Evolutionary conservation across 1,140 invertebrate species (phyloP), one percentile per base, ranked within the genome.

Genomic region (Lycorma delicatula): DNA sequence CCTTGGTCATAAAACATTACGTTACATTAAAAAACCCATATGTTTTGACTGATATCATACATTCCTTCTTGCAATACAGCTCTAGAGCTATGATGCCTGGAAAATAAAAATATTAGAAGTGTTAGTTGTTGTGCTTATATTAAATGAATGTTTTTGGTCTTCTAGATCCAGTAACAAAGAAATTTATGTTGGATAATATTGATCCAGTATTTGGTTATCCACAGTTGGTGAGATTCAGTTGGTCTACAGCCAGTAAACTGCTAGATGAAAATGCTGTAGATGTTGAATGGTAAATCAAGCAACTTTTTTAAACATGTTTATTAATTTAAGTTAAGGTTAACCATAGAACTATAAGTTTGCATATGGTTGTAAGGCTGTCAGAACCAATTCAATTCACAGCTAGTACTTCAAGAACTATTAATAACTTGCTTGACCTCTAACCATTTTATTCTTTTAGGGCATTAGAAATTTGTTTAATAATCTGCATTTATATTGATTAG

Each of bases 171-270:
- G 77, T 83, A 0, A 99, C 97, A 1, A 98, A 98, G 72, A 86
- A 85, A 54, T 99, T 97, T 76, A 76, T 99, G 36, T 68, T 75
- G 1, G 77, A 88, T 1, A 83, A 86, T 66, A 79, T 96, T 46
- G 91, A 99, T 74, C 78, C 80, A 27, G 81, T 99, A 0, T 99
- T 99, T 80, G 97, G 97, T 3, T 99, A 90, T 73, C 91, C 95
- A 0, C 80, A 87, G 26, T 75, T 99, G n/a, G 95, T 98, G 0
- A 75, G 97, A 53, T 97, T 98, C 68, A 97, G 93, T 72, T 99
- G 97, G 97, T 93, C 93, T 2, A 98, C 97, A 0, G 88, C 93
- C 0, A 82, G 85, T 50, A 83, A 82, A 28, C 83, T 93, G 49
- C 65, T 99, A 11, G 79, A 92, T 65, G 79, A 84, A 20, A 79